Evolutionary conservation across 1,140 invertebrate species (phyloP), one percentile per base, ranked within the genome.

Genomic region (Bradysia coprophila): DNA sequence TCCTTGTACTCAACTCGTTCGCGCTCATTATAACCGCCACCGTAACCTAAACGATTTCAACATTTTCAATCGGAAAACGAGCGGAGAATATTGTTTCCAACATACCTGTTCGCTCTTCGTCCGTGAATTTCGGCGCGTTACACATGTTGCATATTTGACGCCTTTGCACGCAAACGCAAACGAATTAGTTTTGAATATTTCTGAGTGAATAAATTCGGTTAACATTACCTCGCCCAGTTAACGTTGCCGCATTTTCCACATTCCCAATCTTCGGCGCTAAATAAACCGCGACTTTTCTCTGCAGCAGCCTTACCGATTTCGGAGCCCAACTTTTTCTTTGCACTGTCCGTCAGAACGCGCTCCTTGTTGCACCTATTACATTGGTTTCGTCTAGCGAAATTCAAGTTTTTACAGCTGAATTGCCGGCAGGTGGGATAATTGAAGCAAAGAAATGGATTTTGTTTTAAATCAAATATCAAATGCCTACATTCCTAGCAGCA

Each of bases 201-300:
- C n/a, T n/a, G n/a, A n/a, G n/a, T n/a, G n/a, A n/a, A n/a, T n/a
- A n/a, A n/a, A n/a, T n/a, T n/a, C n/a, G n/a, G n/a, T n/a, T n/a
- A n/a, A n/a, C n/a, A n/a, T n/a, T n/a, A n/a, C n/a, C n/a, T n/a
- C 0, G 94, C 94, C 96, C 96, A 99, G 61, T 99, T 99, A 2
- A 99, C 94, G 64, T 99, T 99, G 2, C 91, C 93, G 67, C 95
- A 99, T 61, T 96, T 96, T 62, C 85, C 92, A 61, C 96, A 99
- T 57, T 96, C 89, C 96, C 96, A 99, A 62, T 99, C 95, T 64
- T 98, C 94, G 40, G 95, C 94, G 67, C 88, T 90, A 39, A 89
- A 89, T n/a, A 99, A 69, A 13, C 96, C 96, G 51, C 92, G 78
- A 49, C 91, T 96, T 65, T 98, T 98, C 58, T 98, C 95, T 5